A percentile compares a stretch with the other conserved stretches of the same genome.
phyloP scores from a whole-genome alignment of 2,888 invertebrate species.

The Diplolepis rosae region DNA sequence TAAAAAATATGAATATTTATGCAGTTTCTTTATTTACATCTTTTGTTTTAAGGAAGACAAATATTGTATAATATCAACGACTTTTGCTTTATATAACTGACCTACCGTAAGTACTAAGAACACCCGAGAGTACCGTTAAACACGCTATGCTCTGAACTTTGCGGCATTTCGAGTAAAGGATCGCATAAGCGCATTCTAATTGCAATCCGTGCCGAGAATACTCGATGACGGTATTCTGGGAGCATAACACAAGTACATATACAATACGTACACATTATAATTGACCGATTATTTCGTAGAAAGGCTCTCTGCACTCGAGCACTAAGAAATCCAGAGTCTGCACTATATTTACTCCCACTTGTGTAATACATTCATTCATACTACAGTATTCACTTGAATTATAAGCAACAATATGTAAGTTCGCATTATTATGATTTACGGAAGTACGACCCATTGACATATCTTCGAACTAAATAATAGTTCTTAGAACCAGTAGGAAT shows the following conservation, averaged over 20 bases:
- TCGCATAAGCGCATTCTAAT: slow-evolving; percentile 44
- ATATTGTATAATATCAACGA: too few relatives aligned
- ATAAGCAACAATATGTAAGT: too few relatives aligned
- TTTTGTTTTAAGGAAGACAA: too few relatives aligned
- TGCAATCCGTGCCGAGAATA: slow-evolving; percentile 36
- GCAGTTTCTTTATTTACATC: too few relatives aligned
- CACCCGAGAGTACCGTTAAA: slow-evolving; percentile 33
- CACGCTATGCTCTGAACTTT: slow-evolving; percentile 40
- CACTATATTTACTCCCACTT: neutral
- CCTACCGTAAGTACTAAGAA: slow-evolving; percentile 35
- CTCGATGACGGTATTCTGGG: slow-evolving; percentile 34
- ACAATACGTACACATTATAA: slow-evolving; percentile 28
- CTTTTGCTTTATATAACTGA: slow-evolving; percentile 35
- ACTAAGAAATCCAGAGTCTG: neutral
- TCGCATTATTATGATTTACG: too few relatives aligned
- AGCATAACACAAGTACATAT: neutral
- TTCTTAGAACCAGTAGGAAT: too few relatives aligned
- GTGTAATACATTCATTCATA: neutral
- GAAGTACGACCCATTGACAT: too few relatives aligned
- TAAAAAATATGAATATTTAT: too few relatives aligned
- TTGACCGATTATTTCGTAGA: slow-evolving; percentile 1
- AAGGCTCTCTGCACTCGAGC: neutral
- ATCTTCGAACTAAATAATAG: too few relatives aligned
- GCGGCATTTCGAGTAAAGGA: slow-evolving; percentile 39
- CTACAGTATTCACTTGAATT: neutral